These are phyloP conservation scores for Peromyscus californicus DNA, from an alignment of 2,113 vertebrate genomes.

Conservation along the genomic window DNA sequence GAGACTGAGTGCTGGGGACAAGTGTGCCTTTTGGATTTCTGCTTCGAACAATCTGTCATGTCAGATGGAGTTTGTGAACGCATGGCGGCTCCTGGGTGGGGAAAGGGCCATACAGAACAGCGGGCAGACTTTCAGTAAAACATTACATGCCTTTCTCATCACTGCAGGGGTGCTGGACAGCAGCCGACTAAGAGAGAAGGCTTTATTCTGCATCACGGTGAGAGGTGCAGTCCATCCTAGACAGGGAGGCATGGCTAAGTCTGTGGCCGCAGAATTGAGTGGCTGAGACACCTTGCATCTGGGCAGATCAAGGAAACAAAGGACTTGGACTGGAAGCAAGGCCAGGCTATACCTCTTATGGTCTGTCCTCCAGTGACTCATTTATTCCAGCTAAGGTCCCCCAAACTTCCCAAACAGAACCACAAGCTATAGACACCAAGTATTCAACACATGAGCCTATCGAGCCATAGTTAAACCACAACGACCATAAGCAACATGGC, in stretches of 20 bases:
- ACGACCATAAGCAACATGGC: not conserved
- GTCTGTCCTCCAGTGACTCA: not conserved
- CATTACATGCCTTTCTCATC: accelerated
- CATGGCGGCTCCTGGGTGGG: accelerated
- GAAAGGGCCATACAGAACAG: not conserved
- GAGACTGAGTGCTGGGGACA: not conserved
- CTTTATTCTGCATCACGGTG: no score
- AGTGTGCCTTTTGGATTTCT: not conserved
- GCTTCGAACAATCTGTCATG: not conserved
- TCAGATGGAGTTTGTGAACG: not conserved
- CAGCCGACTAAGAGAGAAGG: not conserved
- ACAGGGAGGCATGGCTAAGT: no score
- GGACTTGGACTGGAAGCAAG: not conserved
- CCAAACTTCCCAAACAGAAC: not conserved
- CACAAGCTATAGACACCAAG: not conserved
- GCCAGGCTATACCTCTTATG: not conserved
- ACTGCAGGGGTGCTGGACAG: no score
- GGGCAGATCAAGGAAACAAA: not conserved
- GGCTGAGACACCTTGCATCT: not conserved
- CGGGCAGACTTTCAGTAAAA: not conserved
- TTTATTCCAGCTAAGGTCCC: not conserved
- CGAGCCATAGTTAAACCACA: not conserved
- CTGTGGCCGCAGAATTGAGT: not conserved
- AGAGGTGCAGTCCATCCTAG: not conserved
- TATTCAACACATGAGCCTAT: not conserved